phyloP scores from a whole-genome alignment of 2,888 invertebrate species.

The Parnassius apollo region DNA sequence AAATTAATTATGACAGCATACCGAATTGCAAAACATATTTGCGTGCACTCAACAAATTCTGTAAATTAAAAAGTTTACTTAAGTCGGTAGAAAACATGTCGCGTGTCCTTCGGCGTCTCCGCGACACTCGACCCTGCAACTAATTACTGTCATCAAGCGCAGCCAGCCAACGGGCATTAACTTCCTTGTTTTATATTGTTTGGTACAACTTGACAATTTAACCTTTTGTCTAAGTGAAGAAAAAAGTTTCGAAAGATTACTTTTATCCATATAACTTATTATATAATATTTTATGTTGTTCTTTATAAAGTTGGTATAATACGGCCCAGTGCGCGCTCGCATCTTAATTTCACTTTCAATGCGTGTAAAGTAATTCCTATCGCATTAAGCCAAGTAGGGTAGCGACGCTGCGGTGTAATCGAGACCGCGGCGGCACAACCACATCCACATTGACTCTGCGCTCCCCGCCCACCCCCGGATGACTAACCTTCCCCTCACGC shows the following conservation, averaged over 20 bases:
- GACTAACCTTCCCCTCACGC: background rate
- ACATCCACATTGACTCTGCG: background rate
- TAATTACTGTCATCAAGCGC: background rate
- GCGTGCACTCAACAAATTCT: background rate
- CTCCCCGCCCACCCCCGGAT: background rate
- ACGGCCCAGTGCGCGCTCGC: too few relatives aligned
- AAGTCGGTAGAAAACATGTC: background rate
- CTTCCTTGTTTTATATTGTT: background rate
- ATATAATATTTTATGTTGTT: too few relatives aligned
- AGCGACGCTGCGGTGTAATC: background rate
- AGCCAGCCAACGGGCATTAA: constrained; percentile 1
- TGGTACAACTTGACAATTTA: too few relatives aligned
- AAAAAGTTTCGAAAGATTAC: too few relatives aligned
- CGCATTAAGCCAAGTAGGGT: background rate
- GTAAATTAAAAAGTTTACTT: background rate
- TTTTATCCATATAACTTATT: too few relatives aligned
- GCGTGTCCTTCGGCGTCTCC: background rate
- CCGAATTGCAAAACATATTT: background rate
- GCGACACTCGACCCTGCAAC: background rate
- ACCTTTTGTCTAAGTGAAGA: too few relatives aligned
- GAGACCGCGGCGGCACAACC: background rate
- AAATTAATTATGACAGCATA: background rate
- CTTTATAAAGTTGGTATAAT: too few relatives aligned
- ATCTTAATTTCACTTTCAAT: background rate
- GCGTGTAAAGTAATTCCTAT: background rate